Percentiles rank a stretch among this genome's conserved stretches.
These are phyloP conservation scores for Pollicipes pollicipes DNA, from an alignment of 1,140 invertebrate species.

Conservation along the genomic window DNA sequence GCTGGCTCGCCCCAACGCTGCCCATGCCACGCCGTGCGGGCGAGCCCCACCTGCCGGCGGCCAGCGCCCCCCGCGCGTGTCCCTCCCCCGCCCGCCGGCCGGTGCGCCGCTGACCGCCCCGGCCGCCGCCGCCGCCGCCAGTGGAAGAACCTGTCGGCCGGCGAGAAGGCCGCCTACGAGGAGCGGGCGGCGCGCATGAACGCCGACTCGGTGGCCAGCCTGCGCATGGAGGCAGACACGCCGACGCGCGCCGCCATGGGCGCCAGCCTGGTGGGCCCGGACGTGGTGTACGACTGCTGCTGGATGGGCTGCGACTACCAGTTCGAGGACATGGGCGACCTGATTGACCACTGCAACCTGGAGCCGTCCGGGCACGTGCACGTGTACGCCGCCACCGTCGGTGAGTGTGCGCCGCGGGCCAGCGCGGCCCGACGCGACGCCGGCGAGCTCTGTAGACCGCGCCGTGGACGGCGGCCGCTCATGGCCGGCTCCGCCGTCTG, in stretches of 20 bases:
- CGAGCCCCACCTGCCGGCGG: no score
- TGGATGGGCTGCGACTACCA: slow-evolving; percentile 87
- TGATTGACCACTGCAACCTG: slow-evolving; percentile 69
- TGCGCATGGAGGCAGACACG: slow-evolving; percentile 22
- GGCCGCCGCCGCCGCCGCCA: slow-evolving; percentile 27
- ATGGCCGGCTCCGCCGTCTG: no score
- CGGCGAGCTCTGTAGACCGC: no score
- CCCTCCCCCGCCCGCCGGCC: no score
- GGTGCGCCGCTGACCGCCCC: background rate
- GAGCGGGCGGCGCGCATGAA: slow-evolving; percentile 72
- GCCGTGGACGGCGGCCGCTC: no score
- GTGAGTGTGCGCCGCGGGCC: no score
- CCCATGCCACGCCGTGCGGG: no score
- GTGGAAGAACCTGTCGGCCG: slow-evolving; percentile 76
- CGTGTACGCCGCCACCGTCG: slow-evolving; percentile 8
- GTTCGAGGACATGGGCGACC: slow-evolving; percentile 75
- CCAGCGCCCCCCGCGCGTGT: no score
- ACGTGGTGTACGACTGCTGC: slow-evolving; percentile 61
- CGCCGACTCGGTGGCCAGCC: slow-evolving; percentile 46
- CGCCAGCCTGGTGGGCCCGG: slow-evolving; percentile 19
- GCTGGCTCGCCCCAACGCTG: no score
- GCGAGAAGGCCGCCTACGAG: slow-evolving; percentile 85
- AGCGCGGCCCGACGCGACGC: no score
- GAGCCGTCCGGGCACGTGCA: slow-evolving; percentile 42
- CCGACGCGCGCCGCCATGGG: slow-evolving; percentile 22